Conservation (phyloP, 2,888 invertebrate species). For the Pollenia angustigena region DNA sequence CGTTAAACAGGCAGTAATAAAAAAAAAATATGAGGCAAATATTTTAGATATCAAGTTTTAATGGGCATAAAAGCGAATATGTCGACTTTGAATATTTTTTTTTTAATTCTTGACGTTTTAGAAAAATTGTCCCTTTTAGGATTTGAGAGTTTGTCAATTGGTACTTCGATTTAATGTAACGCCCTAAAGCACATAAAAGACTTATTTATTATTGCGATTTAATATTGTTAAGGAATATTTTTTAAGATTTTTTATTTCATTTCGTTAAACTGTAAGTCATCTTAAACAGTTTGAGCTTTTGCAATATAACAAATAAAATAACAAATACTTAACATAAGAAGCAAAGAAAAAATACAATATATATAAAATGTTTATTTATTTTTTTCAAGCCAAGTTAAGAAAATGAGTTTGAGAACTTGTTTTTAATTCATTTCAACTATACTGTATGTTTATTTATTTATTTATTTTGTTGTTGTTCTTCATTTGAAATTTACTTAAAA, state of each 20-base stretch:
- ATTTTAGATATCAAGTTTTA: too few species aligned
- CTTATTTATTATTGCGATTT: not conserved
- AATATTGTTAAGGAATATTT: not conserved
- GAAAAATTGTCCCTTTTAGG: too few species aligned
- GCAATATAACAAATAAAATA: conserved; percentile 57
- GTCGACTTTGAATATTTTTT: too few species aligned
- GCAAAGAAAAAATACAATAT: conserved; percentile 28
- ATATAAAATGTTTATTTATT: conserved; percentile 34
- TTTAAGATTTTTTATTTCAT: not conserved
- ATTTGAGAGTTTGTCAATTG: too few species aligned
- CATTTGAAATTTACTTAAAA: conserved; percentile 66
- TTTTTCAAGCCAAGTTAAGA: conserved; percentile 62
- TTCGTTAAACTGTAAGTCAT: conserved; percentile 51
- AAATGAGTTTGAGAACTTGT: conserved; percentile 72
- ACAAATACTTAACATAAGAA: conserved; percentile 54
- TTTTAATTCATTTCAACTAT: conserved; percentile 70
- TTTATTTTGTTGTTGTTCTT: conserved; percentile 40
- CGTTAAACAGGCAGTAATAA: too few species aligned
- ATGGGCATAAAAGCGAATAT: too few species aligned
- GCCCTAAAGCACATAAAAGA: too few species aligned
- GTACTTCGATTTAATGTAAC: too few species aligned
- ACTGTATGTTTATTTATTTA: conserved; percentile 39
- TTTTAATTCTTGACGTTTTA: too few species aligned
- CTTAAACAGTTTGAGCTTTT: conserved; percentile 60
- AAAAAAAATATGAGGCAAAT: too few species aligned